Conservation (phyloP, 2,113 vertebrate genomes). For the Mesembrinibis cayennensis region DNA sequence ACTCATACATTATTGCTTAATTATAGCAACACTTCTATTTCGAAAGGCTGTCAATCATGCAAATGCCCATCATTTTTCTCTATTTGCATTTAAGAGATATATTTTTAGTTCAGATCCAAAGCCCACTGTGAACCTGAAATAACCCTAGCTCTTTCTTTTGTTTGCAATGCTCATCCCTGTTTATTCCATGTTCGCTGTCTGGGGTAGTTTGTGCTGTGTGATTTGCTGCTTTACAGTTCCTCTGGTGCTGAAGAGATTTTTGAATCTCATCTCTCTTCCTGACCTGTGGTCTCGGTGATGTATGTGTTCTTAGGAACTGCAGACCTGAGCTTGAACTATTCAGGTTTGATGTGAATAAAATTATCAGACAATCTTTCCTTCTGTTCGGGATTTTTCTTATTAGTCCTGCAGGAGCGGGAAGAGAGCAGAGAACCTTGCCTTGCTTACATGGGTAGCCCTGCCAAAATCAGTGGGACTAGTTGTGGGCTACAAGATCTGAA, state of each 20-base stretch:
- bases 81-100: conserved; percentile 66
- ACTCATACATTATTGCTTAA: conserved; percentile 84
- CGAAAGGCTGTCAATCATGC: conserved; percentile 79
- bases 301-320: background rate
- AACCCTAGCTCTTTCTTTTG: conserved; percentile 45
- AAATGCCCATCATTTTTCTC: conserved; percentile 75
- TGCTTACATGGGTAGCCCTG: background rate
- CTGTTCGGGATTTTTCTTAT: background rate
- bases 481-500: background rate
- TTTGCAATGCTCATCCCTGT: background rate
- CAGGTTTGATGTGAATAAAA: background rate
- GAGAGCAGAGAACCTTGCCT: background rate
- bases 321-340: background rate
- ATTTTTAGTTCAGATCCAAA: conserved; percentile 71
- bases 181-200: background rate
- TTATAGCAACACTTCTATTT: conserved; percentile 81
- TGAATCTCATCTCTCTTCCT: background rate
- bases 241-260: background rate
- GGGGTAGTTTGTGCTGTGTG: background rate
- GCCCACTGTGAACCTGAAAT: conserved; percentile 50
- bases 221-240: conserved; percentile 22
- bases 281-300: background rate
- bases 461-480: background rate
- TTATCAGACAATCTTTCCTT: background rate
- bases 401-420: background rate